Base-by-base conservation (phyloP, 1,140 invertebrate species). In the Spodoptera frugiperda region DNA sequence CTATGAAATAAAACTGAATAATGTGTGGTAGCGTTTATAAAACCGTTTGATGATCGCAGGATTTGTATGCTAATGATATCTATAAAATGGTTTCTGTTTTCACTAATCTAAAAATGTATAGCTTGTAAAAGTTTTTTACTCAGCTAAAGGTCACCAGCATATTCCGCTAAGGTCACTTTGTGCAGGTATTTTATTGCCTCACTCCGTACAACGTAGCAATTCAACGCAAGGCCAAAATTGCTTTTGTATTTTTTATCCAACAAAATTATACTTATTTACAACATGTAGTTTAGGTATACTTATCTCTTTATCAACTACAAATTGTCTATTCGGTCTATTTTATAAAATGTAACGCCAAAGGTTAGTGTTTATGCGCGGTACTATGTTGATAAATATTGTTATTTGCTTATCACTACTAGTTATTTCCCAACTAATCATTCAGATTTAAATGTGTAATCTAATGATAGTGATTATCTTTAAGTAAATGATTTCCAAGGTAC, bases 111-210 rank as follows among this genome's bases (percentile, higher is more conserved):
- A 53, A 83, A 82, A 78, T 70, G 39, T 78, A 74, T 83, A 70
- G 59, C 44, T 82, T 84, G 78, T 84, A 88, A 85, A 87, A 82
- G 81, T 72, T 87, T 87, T 86, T 85, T 87, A 77, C 61, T 81
- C 78, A 59, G 78, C 39, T 77, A 84, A 86, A 87, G 84, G 85
- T 86, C 87, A 81, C 81, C 80, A 55, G 78, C 80, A 82, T 89
- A 88, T 90, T 90, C 83, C 81, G 84, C 81, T 89, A 89, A 92
- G 89, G 89, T 90, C 88, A 86, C 71, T 85, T 88, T 87, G 86
- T 89, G 78, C 83, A 85, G 84, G 84, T 85, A 87, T 91, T 87
- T 85, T 86, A 86, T 89, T 88, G 84, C 87, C 80, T 85, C 88
- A 91, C 84, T 83, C 72, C 63, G 76, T 86, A 86, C 85, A 82